Evolutionary conservation across 1,140 invertebrate genomes (phyloP), one percentile per base, ranked within the genome.

Genomic region (Sitophilus oryzae): DNA sequence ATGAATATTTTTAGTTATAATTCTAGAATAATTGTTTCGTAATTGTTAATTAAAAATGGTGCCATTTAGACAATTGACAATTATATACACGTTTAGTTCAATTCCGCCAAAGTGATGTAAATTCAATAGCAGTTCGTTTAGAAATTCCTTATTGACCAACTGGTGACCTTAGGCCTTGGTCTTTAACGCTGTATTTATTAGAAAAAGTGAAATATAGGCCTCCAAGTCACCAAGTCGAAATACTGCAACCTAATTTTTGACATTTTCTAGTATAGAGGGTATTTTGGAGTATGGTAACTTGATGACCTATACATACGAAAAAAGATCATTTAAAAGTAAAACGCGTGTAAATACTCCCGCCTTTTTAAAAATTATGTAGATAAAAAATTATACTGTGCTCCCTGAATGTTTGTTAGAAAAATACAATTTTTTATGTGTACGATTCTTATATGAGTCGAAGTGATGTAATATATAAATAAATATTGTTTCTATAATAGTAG

Each of bases 351-450:
- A 66, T 66, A 66, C 58, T 56, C 54, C 48, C 56, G 64, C 64
- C 62, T 66, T 66, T 57, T 63, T 61, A 59, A 65, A 65, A 61
- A 59, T 63, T 56, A 60, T 71, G 68, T 71, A 71, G 68, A 71
- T 70, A 71, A 65, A 43, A 56, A 46, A 56, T 44, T 50, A 61
- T 67, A 66, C 60, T 67, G 68, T 70, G 66, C 65, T 70, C 62
- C 68, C 65, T 66, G 61, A 69, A 66, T 69, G 66, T 70, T 71
- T 67, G 61, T 70, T 70, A 70, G 70, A 64, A 70, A 59, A 50
- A 50, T 50, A 70, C 67, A 68, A 70, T 71, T 71, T 71, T 71
- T 68, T 71, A 71, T 71, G 70, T 71, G 70, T 71, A 70, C 58
- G 68, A 69, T 71, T 71, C 70, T 66, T 59, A 66, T 56, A 64